A percentile compares a stretch with the other conserved stretches of the same genome.
These are phyloP conservation scores for Heliothis virescens DNA, from an alignment of 1,140 invertebrate genomes.

Conservation along the genomic window DNA sequence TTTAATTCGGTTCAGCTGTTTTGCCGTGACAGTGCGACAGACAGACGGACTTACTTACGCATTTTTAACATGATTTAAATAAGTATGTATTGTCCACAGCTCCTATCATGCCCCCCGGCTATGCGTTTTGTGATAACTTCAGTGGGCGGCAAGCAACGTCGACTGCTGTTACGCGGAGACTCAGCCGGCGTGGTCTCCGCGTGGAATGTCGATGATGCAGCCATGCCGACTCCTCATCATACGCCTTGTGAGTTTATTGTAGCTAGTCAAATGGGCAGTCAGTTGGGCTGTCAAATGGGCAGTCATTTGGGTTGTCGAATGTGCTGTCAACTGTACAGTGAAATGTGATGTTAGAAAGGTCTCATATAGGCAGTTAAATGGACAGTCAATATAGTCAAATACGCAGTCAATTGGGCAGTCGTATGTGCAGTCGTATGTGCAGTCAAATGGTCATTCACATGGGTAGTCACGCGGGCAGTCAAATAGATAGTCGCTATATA, in stretches of 20 bases:
- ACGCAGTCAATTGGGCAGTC: too few relatives aligned
- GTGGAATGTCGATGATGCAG: constrained; percentile 95
- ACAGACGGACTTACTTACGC: too few relatives aligned
- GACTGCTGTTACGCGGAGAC: constrained; percentile 94
- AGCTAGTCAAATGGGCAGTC: neutral
- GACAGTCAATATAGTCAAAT: too few relatives aligned
- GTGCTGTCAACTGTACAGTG: neutral
- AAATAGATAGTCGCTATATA: too few relatives aligned
- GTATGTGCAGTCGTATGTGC: too few relatives aligned
- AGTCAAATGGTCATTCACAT: too few relatives aligned
- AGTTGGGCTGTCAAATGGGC: neutral
- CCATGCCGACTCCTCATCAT: constrained; percentile 62
- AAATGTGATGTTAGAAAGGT: too few relatives aligned
- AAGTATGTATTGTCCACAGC: constrained; percentile 82
- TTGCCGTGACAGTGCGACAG: too few relatives aligned
- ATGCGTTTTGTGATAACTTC: constrained; percentile 92
- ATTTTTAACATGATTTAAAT: too few relatives aligned
- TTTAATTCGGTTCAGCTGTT: too few relatives aligned
- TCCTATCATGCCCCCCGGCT: constrained; percentile 95
- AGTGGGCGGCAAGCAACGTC: constrained; percentile 87
- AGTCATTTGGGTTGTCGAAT: neutral
- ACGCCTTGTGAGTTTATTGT: constrained; percentile 65
- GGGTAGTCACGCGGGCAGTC: too few relatives aligned
- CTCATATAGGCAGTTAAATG: too few relatives aligned
- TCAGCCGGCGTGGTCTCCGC: constrained; percentile 94